phyloP scores from a whole-genome alignment of 2,113 vertebrate species.

The Canis aureus region DNA sequence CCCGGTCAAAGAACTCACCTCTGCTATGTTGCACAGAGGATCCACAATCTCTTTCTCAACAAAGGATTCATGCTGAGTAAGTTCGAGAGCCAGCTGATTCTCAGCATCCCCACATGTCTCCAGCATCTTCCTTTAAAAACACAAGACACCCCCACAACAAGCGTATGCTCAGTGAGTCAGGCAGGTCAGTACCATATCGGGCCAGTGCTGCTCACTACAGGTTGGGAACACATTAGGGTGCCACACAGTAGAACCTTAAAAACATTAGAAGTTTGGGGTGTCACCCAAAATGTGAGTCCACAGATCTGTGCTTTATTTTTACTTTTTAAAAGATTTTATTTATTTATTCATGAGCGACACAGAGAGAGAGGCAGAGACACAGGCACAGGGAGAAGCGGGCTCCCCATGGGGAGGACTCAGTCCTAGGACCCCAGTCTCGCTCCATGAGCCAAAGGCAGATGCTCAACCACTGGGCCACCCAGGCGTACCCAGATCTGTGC shows the following conservation, averaged over 20 bases:
- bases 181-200: fast-evolving
- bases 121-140: conserved; percentile 94
- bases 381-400: too few relatives aligned
- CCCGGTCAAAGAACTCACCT: conserved; percentile 87
- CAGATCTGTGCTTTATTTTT: not conserved
- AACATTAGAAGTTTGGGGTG: fast-evolving
- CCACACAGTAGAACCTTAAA: not conserved
- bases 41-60: conserved; percentile 97
- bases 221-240: too few relatives aligned
- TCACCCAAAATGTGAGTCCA: not conserved
- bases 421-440: too few relatives aligned
- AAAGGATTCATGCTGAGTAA: conserved; percentile 95
- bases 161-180: not conserved
- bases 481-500: not conserved
- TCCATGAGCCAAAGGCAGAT: too few relatives aligned
- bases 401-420: too few relatives aligned
- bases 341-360: too few relatives aligned
- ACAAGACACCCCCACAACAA: conserved; percentile 46
- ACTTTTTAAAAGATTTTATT: too few relatives aligned
- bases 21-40: conserved; percentile 93
- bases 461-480: too few relatives aligned
- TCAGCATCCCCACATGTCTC: conserved; percentile 97
- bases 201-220: not conserved
- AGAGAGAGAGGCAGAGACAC: too few relatives aligned
- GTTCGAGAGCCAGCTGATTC: conserved; percentile 95